Conservation (phyloP, 2,888 invertebrate species). For the Nemapogon koenigi region DNA sequence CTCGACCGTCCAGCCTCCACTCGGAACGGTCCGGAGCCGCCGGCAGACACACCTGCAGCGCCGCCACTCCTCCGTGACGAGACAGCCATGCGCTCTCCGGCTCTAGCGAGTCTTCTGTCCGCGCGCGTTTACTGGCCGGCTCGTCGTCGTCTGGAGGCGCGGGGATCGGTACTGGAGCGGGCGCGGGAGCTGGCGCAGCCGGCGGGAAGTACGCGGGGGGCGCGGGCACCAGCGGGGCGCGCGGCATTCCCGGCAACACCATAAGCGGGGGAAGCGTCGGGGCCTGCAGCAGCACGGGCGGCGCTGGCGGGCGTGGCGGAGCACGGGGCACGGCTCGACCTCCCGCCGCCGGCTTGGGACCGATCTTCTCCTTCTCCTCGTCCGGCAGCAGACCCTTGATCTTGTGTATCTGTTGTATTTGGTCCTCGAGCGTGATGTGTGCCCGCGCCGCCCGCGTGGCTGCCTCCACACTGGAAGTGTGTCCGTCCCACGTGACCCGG, state of each 20-base stretch:
- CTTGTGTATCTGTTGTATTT: slow-evolving; percentile 97
- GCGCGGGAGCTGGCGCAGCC: slow-evolving; percentile 23
- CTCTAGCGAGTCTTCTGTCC: slow-evolving; percentile 92
- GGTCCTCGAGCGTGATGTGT: slow-evolving; percentile 94
- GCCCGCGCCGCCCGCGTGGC: slow-evolving; percentile 93
- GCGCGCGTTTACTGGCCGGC: slow-evolving; percentile 72
- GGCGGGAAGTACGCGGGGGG: slow-evolving; percentile 29
- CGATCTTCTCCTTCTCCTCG: slow-evolving; percentile 96
- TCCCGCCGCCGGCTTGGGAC: slow-evolving; percentile 80
- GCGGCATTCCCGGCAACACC: slow-evolving; percentile 30
- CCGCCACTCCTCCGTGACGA: slow-evolving; percentile 28
- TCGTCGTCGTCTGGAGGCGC: slow-evolving; percentile 18
- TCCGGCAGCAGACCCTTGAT: slow-evolving; percentile 87
- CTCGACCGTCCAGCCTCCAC: slow-evolving; percentile 94
- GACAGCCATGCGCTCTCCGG: slow-evolving; percentile 72
- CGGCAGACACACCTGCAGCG: slow-evolving; percentile 76
- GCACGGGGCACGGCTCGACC: slow-evolving; percentile 25
- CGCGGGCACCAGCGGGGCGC: too few species aligned
- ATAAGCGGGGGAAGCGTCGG: slow-evolving; percentile 22
- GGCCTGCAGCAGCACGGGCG: slow-evolving; percentile 14
- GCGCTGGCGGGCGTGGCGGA: slow-evolving; percentile 17
- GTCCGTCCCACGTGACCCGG: slow-evolving; percentile 97
- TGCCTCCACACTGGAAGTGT: slow-evolving; percentile 95
- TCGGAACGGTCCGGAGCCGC: slow-evolving; percentile 87
- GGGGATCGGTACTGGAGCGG: slow-evolving; percentile 8